Evolutionary conservation across 2,888 invertebrate species (phyloP), one percentile per base, ranked within the genome.

Genomic region (Deilephila elpenor): DNA sequence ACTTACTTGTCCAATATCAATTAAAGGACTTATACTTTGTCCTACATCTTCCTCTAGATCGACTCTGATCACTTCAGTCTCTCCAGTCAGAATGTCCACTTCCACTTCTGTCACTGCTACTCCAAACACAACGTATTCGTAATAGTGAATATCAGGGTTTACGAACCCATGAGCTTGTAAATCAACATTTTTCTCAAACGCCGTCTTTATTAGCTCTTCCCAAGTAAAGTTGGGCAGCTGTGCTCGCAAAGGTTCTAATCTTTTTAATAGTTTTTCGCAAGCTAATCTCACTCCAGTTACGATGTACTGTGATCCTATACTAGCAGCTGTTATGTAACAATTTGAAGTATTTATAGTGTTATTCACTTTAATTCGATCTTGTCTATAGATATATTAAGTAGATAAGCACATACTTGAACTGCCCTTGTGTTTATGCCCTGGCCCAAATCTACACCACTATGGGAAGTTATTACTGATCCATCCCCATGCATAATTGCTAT

Each of bases 401-500:
- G 93, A 79, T 96, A 93, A 0, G 97, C 97, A 70, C 95, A 96
- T 0, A 96, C 96, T 91, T 97, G 97, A 8, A 96, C 95, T 0
- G 94, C 95, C 93, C 96, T 97, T 0, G 97, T 97, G 78, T 97
- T 96, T 71, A 97, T 93, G 5, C 97, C 97, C 91, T 97, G 97
- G 0, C 97, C 97, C 82, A 95, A 94, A 89, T 96, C 96, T 67
- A 96, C 89, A 3, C 96, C 96, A 20, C 95, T 96, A 78, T 96
- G 96, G 1, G 94, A 86, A 14, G 97, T 89, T 11, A 95, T 91
- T 0, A 97, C 96, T 4, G 95, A 95, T 1, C 96, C 96, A 84
- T 96, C 96, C 0, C 93, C 89, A 59, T 71, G 71, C 82, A 95
- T 96, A 75, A 97, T 94, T 5, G 96, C 94, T n/a, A 97, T 89